Percentiles rank a stretch among this genome's conserved stretches.
Evolutionary conservation across 2,888 invertebrate genomes (phyloP).

Genomic region (Torymus auratus): DNA sequence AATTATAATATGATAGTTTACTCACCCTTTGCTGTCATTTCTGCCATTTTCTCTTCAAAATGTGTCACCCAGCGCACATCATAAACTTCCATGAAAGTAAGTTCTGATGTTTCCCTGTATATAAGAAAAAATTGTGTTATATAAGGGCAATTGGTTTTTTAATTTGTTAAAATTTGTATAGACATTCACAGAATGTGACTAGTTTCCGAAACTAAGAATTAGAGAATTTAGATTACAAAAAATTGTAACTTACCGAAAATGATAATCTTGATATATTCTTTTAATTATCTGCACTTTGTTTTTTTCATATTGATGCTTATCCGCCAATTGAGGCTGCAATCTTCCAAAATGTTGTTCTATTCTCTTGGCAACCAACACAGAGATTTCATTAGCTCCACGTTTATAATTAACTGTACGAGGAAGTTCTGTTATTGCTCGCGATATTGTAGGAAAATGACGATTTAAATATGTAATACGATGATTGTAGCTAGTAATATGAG

Average conservation of each 20-base stretch:
- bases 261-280: conserved; percentile 82
- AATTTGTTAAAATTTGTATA: neutral
- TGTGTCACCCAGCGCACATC: conserved; percentile 75
- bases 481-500: conserved; percentile 87
- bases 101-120: conserved; percentile 76
- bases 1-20: conserved; percentile 54
- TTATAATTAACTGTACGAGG: conserved; percentile 80
- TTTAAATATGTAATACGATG: conserved; percentile 86
- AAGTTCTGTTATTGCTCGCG: conserved; percentile 80
- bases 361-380: conserved; percentile 80
- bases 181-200: too few species aligned
- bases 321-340: conserved; percentile 82
- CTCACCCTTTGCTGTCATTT: conserved; percentile 73
- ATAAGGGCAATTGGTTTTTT: too few species aligned
- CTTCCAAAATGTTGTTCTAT: conserved; percentile 88
- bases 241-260: conserved; percentile 79
- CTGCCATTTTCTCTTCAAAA: conserved; percentile 75
- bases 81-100: conserved; percentile 76
- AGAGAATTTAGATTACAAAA: too few species aligned
- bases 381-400: conserved; percentile 76
- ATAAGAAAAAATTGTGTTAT: conserved; percentile 25
- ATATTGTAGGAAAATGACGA: conserved; percentile 81
- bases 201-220: too few species aligned
- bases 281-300: conserved; percentile 80
- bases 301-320: conserved; percentile 83